Evolutionary conservation across 2,113 vertebrate genomes (phyloP).

Genomic region (Myotis lucifugus): DNA sequence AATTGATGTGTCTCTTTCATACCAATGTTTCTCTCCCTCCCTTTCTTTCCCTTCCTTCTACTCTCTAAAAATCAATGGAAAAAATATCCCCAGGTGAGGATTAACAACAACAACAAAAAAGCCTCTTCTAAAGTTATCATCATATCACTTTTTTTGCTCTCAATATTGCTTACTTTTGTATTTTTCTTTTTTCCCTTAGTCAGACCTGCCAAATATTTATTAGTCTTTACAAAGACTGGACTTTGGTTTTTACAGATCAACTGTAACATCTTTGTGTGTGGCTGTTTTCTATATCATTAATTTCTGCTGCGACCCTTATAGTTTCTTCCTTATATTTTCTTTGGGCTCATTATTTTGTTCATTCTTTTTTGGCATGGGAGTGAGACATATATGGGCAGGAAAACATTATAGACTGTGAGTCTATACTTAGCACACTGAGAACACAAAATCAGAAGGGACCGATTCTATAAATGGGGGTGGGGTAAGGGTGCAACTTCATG

Average conservation of each 20-base stretch:
- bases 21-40: no score
- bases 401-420: neutral
- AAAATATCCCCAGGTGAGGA: no score
- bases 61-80: no score
- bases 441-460: neutral
- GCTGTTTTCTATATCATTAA: neutral
- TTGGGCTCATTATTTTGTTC: neutral
- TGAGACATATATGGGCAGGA: neutral
- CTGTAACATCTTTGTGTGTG: neutral
- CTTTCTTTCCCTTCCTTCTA: no score
- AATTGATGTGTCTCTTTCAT: no score
- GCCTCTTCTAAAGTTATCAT: neutral
- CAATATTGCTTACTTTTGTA: neutral
- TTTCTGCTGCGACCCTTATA: neutral
- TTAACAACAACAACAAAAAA: no score
- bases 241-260: neutral
- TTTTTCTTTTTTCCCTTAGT: neutral
- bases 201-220: neutral
- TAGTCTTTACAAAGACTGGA: neutral
- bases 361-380: neutral
- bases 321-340: neutral
- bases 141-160: neutral
- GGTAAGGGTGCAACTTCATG: neutral
- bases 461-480: neutral
- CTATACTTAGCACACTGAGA: neutral